Conservation (phyloP, 2,888 invertebrate species). For the Spodoptera littoralis region DNA sequence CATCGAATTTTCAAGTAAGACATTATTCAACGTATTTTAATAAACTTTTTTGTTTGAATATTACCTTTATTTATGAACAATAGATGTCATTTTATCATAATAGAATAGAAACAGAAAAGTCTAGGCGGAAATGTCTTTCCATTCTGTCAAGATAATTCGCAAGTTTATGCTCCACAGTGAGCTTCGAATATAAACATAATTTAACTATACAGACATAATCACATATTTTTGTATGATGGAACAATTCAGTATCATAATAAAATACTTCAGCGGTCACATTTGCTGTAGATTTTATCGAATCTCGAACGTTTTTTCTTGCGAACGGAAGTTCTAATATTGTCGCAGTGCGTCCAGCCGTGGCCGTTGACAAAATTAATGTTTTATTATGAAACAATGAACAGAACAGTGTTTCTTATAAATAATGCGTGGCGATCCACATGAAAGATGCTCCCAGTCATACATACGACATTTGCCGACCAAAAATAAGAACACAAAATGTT, state of each 20-base stretch:
- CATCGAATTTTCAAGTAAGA: constrained; percentile 61
- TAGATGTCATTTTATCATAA: not conserved
- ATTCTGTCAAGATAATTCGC: constrained; percentile 25
- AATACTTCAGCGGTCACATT: constrained; percentile 57
- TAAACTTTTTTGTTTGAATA: not conserved
- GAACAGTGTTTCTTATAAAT: constrained; percentile 81
- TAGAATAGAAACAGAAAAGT: not conserved
- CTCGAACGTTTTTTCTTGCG: constrained; percentile 55
- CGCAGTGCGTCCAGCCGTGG: constrained; percentile 74
- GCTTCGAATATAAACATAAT: constrained; percentile 46
- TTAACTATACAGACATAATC: constrained; percentile 42
- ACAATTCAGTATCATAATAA: constrained; percentile 48
- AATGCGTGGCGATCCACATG: constrained; percentile 75
- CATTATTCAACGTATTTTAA: too few species aligned
- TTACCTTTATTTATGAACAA: not conserved
- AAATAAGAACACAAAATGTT: constrained; percentile 44
- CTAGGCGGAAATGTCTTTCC: constrained; percentile 24
- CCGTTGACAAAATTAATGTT: constrained; percentile 87
- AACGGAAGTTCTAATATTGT: constrained; percentile 87
- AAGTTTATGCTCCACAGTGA: constrained; percentile 41
- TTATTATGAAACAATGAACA: constrained; percentile 88
- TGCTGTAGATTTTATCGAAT: constrained; percentile 49
- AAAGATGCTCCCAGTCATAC: constrained; percentile 75
- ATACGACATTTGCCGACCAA: constrained; percentile 35
- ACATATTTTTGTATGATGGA: constrained; percentile 43